A percentile compares a stretch with the other conserved stretches of the same genome.
phyloP scores from a whole-genome alignment of 2,888 invertebrate genomes.

The Leptodirus hochenwartii region DNA sequence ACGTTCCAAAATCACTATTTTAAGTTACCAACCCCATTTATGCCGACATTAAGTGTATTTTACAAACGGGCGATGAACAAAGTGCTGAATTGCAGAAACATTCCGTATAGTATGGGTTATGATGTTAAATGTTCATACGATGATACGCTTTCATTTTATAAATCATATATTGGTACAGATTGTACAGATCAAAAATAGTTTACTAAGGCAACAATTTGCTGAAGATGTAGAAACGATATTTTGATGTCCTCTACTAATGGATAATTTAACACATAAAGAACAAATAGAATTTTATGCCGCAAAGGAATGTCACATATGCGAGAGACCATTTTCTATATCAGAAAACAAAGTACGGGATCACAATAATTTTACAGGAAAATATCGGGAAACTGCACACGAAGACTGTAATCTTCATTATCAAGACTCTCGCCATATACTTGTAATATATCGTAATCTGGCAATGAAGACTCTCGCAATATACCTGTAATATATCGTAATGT shows the following conservation, averaged over 20 bases:
- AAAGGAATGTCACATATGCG: not conserved
- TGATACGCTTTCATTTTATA: not conserved
- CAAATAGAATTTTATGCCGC: not conserved
- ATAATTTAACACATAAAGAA: not conserved
- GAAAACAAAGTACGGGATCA: constrained; percentile 1
- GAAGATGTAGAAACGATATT: not conserved
- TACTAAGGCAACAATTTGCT: not conserved
- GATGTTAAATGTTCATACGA: not conserved
- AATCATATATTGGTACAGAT: not conserved
- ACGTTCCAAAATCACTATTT: no score
- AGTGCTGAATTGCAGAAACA: no score
- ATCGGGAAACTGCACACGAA: not conserved
- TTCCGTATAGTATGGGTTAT: not conserved
- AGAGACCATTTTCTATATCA: not conserved
- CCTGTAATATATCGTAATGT: no score
- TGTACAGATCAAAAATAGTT: not conserved
- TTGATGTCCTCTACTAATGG: not conserved
- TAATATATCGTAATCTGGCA: no score
- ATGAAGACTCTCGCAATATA: no score
- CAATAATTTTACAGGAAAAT: not conserved
- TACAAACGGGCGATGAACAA: no score
- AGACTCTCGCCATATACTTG: no score
- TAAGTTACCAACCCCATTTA: no score
- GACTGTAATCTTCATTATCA: not conserved
- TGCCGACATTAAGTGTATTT: no score